Base-by-base conservation (phyloP, 2,113 vertebrate species). In the Naja naja region DNA sequence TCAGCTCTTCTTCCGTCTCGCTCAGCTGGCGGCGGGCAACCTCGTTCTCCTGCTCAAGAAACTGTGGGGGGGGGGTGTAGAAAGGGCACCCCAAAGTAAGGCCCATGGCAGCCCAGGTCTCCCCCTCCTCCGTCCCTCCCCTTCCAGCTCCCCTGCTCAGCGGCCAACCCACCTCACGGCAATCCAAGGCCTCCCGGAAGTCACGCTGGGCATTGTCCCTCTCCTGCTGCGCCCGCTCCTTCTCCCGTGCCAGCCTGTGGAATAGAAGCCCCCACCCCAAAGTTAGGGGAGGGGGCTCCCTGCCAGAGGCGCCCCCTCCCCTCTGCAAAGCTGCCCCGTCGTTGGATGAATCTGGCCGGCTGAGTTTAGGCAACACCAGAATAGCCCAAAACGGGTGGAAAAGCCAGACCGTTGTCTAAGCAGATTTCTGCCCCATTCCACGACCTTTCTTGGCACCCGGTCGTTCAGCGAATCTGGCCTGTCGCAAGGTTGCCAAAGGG, bases 1-100 rank as follows among this genome's bases (percentile, higher is more conserved):
- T 97, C 92, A 99, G 94, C 85, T 96, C 94, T 39, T 86, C 90
- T 89, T 99, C 99, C 1, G 98, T 98, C 96, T 99, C 98, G 16
- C 90, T 85, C 93, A 99, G 94, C 95, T 99, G 99, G 1, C 98
- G 97, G 89, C 97, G 98, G 93, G 95, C 97, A 95, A 98, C 92
- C 58, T 96, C 95, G 88, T 98, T 99, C 96, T 99, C 99, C 94
- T 98, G 97, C 93, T 99, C 97, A 3, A 99, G 95, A 96, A 99
- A 99, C 99, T 99, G 90, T 14, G 23, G 10, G 43, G 3, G 85
- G 10, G 52, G 54, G 10, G 6, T 20, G 1, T 16, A n/a, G 54
- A 58, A 58, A 49, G 34, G 20, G 69, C 34, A 39, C 16, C 34
- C 34, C n/a, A 18, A 74, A 34, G 34, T 74, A 34, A 30, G 4